A percentile compares a stretch with the other conserved stretches of the same genome.
Evolutionary conservation across 2,113 vertebrate genomes (phyloP).

Genomic region (Microtus montanus): DNA sequence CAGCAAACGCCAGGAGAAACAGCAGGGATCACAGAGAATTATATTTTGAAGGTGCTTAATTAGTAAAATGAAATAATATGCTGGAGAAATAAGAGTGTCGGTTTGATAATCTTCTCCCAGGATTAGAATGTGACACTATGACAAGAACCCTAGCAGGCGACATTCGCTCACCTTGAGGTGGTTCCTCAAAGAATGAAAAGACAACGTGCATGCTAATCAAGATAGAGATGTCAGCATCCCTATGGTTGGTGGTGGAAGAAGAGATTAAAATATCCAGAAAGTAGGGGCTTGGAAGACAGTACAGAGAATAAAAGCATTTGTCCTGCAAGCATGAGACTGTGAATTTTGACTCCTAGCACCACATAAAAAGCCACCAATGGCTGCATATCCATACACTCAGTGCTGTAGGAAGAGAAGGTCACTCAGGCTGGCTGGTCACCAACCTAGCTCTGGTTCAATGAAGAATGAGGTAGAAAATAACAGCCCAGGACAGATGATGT

Average conservation of each 20-base stretch:
- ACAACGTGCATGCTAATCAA: not conserved
- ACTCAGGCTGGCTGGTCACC: not conserved
- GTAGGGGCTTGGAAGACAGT: not conserved
- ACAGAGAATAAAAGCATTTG: not conserved
- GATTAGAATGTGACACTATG: not conserved
- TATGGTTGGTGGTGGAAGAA: not conserved
- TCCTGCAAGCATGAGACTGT: not conserved
- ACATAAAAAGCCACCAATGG: too few relatives aligned
- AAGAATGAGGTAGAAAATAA: not conserved
- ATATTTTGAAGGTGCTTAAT: not conserved
- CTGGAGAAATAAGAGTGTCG: not conserved
- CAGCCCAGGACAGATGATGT: not conserved
- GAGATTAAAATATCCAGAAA: not conserved
- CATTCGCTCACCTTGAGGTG: not conserved
- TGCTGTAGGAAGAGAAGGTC: not conserved
- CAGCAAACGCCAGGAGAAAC: not conserved
- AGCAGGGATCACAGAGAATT: not conserved
- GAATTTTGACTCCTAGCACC: not conserved
- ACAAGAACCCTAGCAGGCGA: not conserved
- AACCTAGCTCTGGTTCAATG: not conserved
- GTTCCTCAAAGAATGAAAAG: not conserved
- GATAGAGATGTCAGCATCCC: not conserved
- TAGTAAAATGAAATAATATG: not conserved
- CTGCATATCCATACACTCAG: not conserved
- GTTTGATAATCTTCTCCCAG: not conserved